phyloP scores from a whole-genome alignment of 92 coral and sea anemone genomes.

The Paramuricea clavata region DNA sequence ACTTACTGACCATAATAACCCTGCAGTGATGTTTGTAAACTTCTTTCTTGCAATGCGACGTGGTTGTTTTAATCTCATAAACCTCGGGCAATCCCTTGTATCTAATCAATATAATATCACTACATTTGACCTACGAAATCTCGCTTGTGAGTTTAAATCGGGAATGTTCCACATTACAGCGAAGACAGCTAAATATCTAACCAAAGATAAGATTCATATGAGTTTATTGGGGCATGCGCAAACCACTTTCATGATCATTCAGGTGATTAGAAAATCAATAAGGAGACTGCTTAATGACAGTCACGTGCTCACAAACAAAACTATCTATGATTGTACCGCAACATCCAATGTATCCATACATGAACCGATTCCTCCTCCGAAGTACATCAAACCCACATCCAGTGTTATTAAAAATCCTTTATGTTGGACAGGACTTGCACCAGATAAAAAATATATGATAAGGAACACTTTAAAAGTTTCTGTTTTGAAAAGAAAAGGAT shows the following conservation, averaged over 20 bases:
- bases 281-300: conserved; percentile 15
- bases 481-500: conserved; percentile 37
- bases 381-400: conserved; percentile 25
- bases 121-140: conserved; percentile 65
- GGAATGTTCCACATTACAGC: conserved; percentile 15
- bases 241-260: conserved; percentile 69
- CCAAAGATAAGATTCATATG: conserved; percentile 22
- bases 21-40: conserved; percentile 75
- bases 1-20: conserved; percentile 65
- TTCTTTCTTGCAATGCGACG: conserved; percentile 53
- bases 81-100: conserved; percentile 62
- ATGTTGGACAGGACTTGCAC: conserved; percentile 81
- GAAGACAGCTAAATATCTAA: neutral
- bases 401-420: conserved; percentile 51
- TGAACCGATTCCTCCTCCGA: conserved; percentile 24
- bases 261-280: conserved; percentile 28
- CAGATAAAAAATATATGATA: conserved; percentile 32
- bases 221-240: conserved; percentile 77
- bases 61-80: conserved; percentile 75
- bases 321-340: neutral
- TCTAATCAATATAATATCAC: conserved; percentile 65
- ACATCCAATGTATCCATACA: neutral
- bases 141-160: conserved; percentile 51
- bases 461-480: conserved; percentile 51
- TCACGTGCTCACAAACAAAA: neutral